A percentile compares a stretch with the other conserved stretches of the same genome.
Evolutionary conservation across 2,113 vertebrate species (phyloP).

Genomic region (Lethenteron camtschaticum): DNA sequence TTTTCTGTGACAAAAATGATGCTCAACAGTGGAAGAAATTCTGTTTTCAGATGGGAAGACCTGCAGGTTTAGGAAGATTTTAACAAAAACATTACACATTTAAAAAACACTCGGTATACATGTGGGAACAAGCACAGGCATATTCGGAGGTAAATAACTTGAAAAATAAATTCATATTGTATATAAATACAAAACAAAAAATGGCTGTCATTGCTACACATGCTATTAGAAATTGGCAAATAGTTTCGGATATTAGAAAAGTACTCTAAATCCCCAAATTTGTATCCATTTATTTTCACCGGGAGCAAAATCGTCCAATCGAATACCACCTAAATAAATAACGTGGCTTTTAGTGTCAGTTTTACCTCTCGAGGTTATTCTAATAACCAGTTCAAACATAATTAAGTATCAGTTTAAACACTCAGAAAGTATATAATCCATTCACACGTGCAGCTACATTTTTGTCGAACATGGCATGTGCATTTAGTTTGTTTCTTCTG

Average conservation of each 20-base stretch:
- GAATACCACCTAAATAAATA: too few relatives aligned
- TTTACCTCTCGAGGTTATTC: too few relatives aligned
- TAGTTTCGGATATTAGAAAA: background rate
- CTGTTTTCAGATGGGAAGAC: conserved; percentile 82
- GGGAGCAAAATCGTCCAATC: too few relatives aligned
- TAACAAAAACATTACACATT: conserved; percentile 8
- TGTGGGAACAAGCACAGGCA: background rate
- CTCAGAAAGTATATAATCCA: background rate
- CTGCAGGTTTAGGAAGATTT: conserved; percentile 18
- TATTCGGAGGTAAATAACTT: background rate
- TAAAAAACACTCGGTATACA: conserved; percentile 2
- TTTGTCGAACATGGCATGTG: too few relatives aligned
- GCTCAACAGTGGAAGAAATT: conserved; percentile 85
- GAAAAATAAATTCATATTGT: background rate
- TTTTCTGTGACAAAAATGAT: conserved; percentile 88
- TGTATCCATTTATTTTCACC: too few relatives aligned
- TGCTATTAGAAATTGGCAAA: conserved; percentile 3
- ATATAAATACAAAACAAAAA: background rate
- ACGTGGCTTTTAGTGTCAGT: too few relatives aligned
- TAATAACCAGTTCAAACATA: background rate
- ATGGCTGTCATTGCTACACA: background rate
- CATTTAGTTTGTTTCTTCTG: too few relatives aligned
- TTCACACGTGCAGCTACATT: background rate
- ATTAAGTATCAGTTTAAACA: background rate
- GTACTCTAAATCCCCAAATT: conserved; percentile 9